These are phyloP conservation scores for Catocala fraxini DNA, from an alignment of 2,888 invertebrate genomes.

Conservation along the genomic window DNA sequence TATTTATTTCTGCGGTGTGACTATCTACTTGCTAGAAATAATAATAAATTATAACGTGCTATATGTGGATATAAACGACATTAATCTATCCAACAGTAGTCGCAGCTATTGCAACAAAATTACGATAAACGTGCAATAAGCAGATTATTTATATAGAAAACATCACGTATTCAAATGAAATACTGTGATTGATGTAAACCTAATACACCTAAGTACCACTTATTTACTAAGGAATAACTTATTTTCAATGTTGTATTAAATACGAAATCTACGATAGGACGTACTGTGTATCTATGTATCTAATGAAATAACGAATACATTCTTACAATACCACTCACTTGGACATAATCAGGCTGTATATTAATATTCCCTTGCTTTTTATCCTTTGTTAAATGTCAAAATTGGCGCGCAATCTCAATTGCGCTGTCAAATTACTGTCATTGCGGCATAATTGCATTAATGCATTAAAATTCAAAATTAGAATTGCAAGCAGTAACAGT, in stretches of 20 bases:
- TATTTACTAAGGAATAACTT: neutral
- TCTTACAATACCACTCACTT: neutral
- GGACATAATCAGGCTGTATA: neutral
- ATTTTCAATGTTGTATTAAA: neutral
- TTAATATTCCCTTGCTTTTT: conserved; percentile 4
- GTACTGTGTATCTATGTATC: too few relatives aligned
- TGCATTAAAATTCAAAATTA: neutral
- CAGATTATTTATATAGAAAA: conserved; percentile 22
- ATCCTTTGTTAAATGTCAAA: neutral
- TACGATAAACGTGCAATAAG: conserved; percentile 3
- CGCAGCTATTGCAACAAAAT: conserved; percentile 1
- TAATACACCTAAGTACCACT: too few relatives aligned
- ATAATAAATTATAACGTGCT: too few relatives aligned
- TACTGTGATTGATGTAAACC: conserved; percentile 26
- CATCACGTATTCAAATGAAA: conserved; percentile 29
- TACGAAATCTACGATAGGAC: neutral
- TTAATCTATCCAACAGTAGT: too few relatives aligned
- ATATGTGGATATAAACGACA: too few relatives aligned
- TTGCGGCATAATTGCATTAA: neutral
- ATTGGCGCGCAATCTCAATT: conserved; percentile 17
- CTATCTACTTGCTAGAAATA: too few relatives aligned
- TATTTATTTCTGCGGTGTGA: too few relatives aligned
- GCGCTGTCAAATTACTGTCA: conserved; percentile 27
- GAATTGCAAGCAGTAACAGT: neutral
- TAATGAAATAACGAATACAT: too few relatives aligned